Evolutionary conservation across 1,140 invertebrate genomes (phyloP), one percentile per base, ranked within the genome.

Genomic region (Drosophila parvula): DNA sequence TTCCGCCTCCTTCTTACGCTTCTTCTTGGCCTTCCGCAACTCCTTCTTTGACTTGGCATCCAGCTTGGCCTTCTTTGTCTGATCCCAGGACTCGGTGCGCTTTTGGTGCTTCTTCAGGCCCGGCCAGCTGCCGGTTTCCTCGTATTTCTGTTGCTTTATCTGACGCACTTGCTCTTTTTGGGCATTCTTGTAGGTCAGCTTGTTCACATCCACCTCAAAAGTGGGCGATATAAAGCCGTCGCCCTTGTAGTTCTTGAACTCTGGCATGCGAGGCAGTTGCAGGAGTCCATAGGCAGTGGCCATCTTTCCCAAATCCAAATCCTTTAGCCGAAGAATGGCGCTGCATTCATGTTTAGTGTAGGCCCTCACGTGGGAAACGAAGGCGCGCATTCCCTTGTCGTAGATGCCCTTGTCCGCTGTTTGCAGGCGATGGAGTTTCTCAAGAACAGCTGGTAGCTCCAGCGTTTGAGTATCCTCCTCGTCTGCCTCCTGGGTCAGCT

Each of bases 301-400:
- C 55, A 99, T 93, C 83, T 95, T 95, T 18, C 96, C 97, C 68
- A 99, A 93, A 81, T 98, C 95, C 6, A 99, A 92, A 92, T 99
- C 97, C 94, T 98, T 98, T 5, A 98, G 91, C 84, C 95, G 94
- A 50, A 99, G 94, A 65, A 99, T 95, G 44, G 99, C 93, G 86
- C 95, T 96, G 89, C 98, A 99, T 92, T 99, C 98, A 92, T 99
- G 98, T 93, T 99, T 99, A 6, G 94, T 95, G 92, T 99, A 99
- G 0, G 97, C 95, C 85, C 97, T 95, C 41, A 99, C 94, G 91
- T 98, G 98, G 0, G 98, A 99, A 1, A 99, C 98, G 93, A 98
- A 99, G 4, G 99, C 98, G 67, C 95, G 93, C 76, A 97, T 96
- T 1, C 96, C 97, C 92, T 97, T 97, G 81, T 99, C 98, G 91